A percentile compares a stretch with the other conserved stretches of the same genome.
Conservation (phyloP, 2,888 invertebrate species). For the Coecobrya sp. region DNA sequence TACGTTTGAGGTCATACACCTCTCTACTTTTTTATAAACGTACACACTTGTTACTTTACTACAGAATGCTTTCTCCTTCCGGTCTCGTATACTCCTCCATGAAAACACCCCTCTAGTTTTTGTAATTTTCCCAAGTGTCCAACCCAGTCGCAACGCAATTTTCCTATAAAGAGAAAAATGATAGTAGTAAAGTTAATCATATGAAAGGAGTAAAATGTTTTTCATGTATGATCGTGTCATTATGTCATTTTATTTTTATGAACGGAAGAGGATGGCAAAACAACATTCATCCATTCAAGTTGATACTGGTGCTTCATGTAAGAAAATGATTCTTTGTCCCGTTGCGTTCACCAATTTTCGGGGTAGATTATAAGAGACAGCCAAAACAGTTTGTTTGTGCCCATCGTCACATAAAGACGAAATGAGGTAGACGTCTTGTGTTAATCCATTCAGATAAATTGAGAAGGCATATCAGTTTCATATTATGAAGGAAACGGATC, state of each 20-base stretch:
- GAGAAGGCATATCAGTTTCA: not conserved
- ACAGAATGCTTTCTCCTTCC: conserved; percentile 10
- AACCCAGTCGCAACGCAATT: not conserved
- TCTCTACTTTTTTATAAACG: not conserved
- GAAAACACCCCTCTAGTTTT: not conserved
- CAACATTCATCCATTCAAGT: not conserved
- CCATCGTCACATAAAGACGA: too few relatives aligned
- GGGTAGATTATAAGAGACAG: too few relatives aligned
- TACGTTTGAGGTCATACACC: conserved; percentile 68
- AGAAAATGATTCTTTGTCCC: too few relatives aligned
- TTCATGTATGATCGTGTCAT: not conserved
- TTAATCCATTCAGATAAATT: not conserved
- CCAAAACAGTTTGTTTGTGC: too few relatives aligned
- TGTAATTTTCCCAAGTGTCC: not conserved
- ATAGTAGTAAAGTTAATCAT: not conserved
- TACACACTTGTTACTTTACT: not conserved
- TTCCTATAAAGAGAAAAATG: not conserved
- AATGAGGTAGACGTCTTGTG: not conserved
- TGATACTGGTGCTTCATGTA: too few relatives aligned
- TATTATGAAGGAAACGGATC: not conserved
- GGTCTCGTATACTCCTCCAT: not conserved
- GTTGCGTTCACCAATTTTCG: too few relatives aligned
- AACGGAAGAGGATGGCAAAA: not conserved
- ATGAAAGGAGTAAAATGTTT: not conserved
- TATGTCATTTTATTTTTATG: not conserved